These are phyloP conservation scores for Himalopsyche kuldschensis DNA, from an alignment of 2,888 invertebrate genomes.

Conservation along the genomic window DNA sequence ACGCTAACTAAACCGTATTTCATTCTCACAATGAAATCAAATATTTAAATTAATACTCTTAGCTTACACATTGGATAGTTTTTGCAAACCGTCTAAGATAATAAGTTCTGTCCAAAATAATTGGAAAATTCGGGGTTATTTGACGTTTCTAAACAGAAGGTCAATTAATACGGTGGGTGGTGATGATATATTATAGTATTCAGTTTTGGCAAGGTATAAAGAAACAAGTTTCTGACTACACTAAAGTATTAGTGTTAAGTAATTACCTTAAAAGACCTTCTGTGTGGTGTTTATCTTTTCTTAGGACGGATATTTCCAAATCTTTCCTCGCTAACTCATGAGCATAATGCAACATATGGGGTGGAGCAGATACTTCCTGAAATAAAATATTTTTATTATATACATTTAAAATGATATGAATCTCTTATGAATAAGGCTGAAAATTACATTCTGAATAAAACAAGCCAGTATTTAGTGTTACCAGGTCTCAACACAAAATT, in stretches of 20 bases:
- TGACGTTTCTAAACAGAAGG: too few relatives aligned
- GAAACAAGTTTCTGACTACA: conserved; percentile 3
- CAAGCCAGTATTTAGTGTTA: too few relatives aligned
- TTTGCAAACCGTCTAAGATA: too few relatives aligned
- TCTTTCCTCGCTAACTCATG: conserved; percentile 81
- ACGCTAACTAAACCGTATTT: too few relatives aligned
- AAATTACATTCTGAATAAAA: background rate
- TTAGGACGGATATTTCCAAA: conserved; percentile 71
- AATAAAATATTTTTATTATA: background rate
- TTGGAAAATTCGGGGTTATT: too few relatives aligned
- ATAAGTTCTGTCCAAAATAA: too few relatives aligned
- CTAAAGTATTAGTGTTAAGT: background rate
- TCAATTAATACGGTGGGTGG: too few relatives aligned
- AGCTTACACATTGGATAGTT: too few relatives aligned
- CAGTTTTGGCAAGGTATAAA: background rate
- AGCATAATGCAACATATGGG: conserved; percentile 79
- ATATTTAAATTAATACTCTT: too few relatives aligned
- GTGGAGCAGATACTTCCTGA: conserved; percentile 62
- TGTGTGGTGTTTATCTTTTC: conserved; percentile 70
- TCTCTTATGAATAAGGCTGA: background rate
- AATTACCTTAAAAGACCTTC: conserved; percentile 54
- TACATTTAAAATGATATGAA: background rate
- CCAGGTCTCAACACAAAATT: too few relatives aligned
- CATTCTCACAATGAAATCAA: too few relatives aligned
- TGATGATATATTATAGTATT: too few relatives aligned